phyloP scores from a whole-genome alignment of 2,113 vertebrate genomes.

The Silurus glanis region DNA sequence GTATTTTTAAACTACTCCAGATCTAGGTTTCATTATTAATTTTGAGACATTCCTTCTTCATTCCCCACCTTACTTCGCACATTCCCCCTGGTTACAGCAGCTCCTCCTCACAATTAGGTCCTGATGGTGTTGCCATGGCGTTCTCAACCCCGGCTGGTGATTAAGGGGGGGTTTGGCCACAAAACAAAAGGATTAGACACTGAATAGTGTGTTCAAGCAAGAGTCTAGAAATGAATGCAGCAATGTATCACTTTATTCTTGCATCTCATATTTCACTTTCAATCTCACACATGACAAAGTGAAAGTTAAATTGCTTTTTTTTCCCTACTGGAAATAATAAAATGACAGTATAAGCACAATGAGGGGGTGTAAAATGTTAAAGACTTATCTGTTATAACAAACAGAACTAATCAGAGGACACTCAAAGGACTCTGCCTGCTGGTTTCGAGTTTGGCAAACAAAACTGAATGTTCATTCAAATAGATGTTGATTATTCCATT shows the following conservation, averaged over 20 bases:
- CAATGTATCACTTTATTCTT: constrained; percentile 25
- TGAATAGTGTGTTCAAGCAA: neutral
- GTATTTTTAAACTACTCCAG: neutral
- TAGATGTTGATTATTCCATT: constrained; percentile 3
- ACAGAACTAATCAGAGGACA: neutral
- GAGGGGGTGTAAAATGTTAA: neutral
- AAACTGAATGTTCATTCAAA: neutral
- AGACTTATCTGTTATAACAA: neutral
- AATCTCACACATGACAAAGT: constrained; percentile 30
- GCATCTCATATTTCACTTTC: constrained; percentile 36
- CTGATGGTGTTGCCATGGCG: constrained; percentile 46
- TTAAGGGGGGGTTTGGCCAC: constrained; percentile 4
- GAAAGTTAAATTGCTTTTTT: constrained; percentile 53
- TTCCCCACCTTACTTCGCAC: constrained; percentile 20
- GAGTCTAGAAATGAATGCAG: constrained; percentile 31
- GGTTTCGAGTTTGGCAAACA: neutral
- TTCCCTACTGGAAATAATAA: constrained; percentile 55
- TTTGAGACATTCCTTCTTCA: constrained; percentile 6
- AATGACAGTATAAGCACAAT: constrained; percentile 29
- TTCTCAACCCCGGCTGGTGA: neutral
- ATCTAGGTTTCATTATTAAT: constrained; percentile 2
- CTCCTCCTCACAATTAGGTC: constrained; percentile 31
- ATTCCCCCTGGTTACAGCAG: constrained; percentile 52
- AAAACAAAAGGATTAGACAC: constrained; percentile 23
- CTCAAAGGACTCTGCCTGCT: neutral